Evolutionary conservation across 2,888 invertebrate genomes (phyloP), one percentile per base, ranked within the genome.

Genomic region (Laspeyria flexula): DNA sequence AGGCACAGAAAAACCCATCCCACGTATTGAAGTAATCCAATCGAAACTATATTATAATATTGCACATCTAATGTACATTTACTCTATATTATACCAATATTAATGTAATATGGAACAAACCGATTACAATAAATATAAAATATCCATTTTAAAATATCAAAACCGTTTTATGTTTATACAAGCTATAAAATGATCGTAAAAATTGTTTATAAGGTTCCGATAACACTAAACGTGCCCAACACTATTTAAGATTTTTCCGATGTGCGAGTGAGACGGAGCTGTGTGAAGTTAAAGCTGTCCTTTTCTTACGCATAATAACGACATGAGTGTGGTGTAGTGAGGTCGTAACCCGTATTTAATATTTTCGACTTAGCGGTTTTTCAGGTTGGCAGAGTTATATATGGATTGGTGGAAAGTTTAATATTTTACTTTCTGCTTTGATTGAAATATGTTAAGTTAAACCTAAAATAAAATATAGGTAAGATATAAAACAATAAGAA

Each of bases 131-230:
- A 50, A 48, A 54, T 40, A 43, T 51, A 45, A 60, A 50, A 55
- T n/a, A 39, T 12, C 25, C 33, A 25, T 39, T 11, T 39, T 55
- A 41, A 57, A 51, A 31, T 47, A 65, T 50, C 16, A 41, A 66
- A 56, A 44, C 12, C 52, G 43, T 38, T 57, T 42, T 7, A 47
- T 3, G 43, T 21, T 56, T 58, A 58, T 56, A 68, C 53, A 58
- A 53, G 54, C 52, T 37, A 44, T 68, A 68, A 65, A 65, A 68
- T 56, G 49, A 54, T 38, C 63, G 53, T 68, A 56, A 68, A 68
- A 46, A 12, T 5, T 2, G 31, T 62, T 55, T 42, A 63, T 63
- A 38, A 43, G 31, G 41, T 47, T 43, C 47, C 21, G 35, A 57
- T 67, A 43, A 46, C 15, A 30, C 27, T 31, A 34, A 48, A 43